Base-by-base conservation (phyloP, 1,140 invertebrate genomes). In the Drosophila lacertosa region DNA sequence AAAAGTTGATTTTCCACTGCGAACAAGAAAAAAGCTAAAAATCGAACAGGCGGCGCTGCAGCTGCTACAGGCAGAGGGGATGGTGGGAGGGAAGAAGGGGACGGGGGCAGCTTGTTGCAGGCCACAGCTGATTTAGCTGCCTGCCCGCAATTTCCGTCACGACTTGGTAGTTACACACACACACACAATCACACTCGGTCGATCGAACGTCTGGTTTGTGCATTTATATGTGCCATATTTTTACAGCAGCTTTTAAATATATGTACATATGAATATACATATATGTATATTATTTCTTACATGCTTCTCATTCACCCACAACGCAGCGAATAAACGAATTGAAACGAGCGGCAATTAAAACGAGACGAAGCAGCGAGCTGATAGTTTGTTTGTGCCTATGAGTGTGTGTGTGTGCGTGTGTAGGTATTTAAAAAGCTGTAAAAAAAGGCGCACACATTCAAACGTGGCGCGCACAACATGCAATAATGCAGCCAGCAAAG, bases 401-500 rank as follows among this genome's bases (percentile, higher is more conserved):
- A 33, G 22, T 50, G 35, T 51, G 22, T 51, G 16, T 54, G 5
- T 24, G 50, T 39, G 13, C 45, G 60, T 65, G 65, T 48, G 33
- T 47, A 59, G 73, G 75, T 83, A 83, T 83, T 83, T 83, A 84
- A 84, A 83, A 83, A 84, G 80, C 80, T 84, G 79, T 83, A 83
- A 89, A 89, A 88, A 77, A 75, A 75, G 70, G 74, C 66, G 71
- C 57, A 75, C 60, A 42, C 45, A 59, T 33, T 58, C 22, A 57
- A 24, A 57, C 48, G 58, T 22, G 32, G 33, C 50, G 33, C 48
- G 66, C 68, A 77, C 81, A 86, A 79, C 89, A 89, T 90, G 89
- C 89, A 90, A 90, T 90, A 90, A 88, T 90, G 89, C 89, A 90
- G 81, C 83, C 74, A 90, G 78, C 89, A 90, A 90, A 90, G 89